Percentiles rank a stretch among this genome's conserved stretches.
phyloP scores from a whole-genome alignment of 2,888 invertebrate species.

The Phytoseiulus persimilis region DNA sequence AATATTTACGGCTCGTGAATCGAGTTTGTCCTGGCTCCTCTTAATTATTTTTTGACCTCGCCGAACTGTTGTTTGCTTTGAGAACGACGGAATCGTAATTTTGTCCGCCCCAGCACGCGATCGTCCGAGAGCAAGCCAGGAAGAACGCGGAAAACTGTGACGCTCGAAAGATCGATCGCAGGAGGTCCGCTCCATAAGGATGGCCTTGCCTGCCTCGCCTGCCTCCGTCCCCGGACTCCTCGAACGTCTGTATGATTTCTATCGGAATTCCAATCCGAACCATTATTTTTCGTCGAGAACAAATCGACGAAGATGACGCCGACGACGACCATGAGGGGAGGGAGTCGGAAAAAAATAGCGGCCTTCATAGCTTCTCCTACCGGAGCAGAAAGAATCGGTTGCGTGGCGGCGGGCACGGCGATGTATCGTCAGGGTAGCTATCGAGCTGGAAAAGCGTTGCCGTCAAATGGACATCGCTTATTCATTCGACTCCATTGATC shows the following conservation, averaged over 20 bases:
- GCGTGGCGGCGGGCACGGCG: neutral
- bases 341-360: neutral
- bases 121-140: neutral
- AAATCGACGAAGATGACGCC: neutral
- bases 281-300: slow-evolving; percentile 29
- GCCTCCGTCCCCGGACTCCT: neutral
- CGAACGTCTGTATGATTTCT: slow-evolving; percentile 6
- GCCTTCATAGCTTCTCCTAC: neutral
- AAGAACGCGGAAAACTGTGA: neutral
- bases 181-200: neutral
- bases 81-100: neutral
- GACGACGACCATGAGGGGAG: neutral
- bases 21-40: no score
- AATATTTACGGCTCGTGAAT: no score
- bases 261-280: slow-evolving; percentile 33
- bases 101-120: neutral
- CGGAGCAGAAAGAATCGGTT: neutral
- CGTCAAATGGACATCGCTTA: neutral
- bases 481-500: neutral
- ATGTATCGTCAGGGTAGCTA: neutral
- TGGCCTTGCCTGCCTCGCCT: neutral
- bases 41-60: no score
- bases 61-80: neutral
- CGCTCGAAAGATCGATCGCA: neutral
- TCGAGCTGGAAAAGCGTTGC: neutral